Base-by-base conservation (phyloP, 2,888 invertebrate genomes). In the Horisme vitalbata region DNA sequence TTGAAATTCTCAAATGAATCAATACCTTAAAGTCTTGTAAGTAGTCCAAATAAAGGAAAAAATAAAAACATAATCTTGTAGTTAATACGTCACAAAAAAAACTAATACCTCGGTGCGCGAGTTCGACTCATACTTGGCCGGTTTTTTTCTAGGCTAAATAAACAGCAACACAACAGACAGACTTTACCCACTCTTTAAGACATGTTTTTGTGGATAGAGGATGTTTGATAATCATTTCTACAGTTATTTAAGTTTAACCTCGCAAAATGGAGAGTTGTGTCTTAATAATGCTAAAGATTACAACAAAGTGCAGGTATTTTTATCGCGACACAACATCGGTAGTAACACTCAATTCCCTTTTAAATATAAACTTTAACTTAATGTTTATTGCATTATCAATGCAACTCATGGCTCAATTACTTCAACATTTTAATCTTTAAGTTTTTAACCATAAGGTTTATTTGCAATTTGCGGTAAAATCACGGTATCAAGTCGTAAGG, bases 321-420 rank as follows among this genome's bases (percentile, higher is more conserved):
- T 37, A 48, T 10, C 35, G 21, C 54, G 52, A 58, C 59, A 60
- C 57, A 38, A 59, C 55, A 62, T 59, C 45, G 44, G 49, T 34
- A 55, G 54, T 55, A 53, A 61, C 61, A 65, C 63, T 61, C 57
- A 60, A 67, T 49, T 44, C 51, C 20, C 39, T 36, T 41, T 39
- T 41, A 55, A 46, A 47, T 12, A 44, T 49, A 41, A 49, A 48
- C 30, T 45, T 48, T 52, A 53, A 53, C 43, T 31, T 53, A 24
- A 53, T 45, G 45, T 63, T 69, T 59, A 70, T 70, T 65, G 61
- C 65, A 62, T 51, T 68, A 59, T 68, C 60, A 56, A 56, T 52
- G 44, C 48, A 32, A 35, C 45, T 45, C 52, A 44, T 27, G 45
- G 28, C 24, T 34, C 31, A 38, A 38, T 34, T 37, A 38, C 41